Base-by-base conservation (phyloP, 1,140 invertebrate genomes). In the Radopholus similis region DNA sequence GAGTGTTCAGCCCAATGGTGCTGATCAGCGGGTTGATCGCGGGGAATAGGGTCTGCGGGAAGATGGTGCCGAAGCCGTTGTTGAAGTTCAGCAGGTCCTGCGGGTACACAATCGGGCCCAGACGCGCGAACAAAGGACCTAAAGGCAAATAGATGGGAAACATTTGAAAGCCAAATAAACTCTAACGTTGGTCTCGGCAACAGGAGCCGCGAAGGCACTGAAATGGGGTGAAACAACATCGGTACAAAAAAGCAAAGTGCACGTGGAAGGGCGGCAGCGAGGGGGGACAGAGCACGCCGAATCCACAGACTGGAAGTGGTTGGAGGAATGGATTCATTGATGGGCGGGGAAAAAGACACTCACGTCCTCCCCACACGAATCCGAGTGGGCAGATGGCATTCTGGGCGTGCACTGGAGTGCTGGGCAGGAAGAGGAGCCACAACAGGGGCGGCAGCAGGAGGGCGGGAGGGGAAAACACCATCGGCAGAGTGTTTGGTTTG, bases 101-200 rank as follows among this genome's bases (percentile, higher is more conserved):
- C 26, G 66, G 64, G 38, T 68, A 68, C 37, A 68, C 40, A 21
- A 40, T 68, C 21, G 66, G 66, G 0, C 58, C 63, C n/a, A 68
- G 63, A 56, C 66, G 66, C 9, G 49, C 47, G 9, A 32, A 13
- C 5, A 68, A n/a, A 26, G 66, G 66, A 35, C n/a, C n/a, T n/a
- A n/a, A n/a, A n/a, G n/a, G n/a, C n/a, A n/a, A n/a, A n/a, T n/a
- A n/a, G n/a, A n/a, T n/a, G n/a, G n/a, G n/a, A n/a, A n/a, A n/a
- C n/a, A n/a, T n/a, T n/a, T n/a, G n/a, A n/a, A n/a, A n/a, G n/a
- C n/a, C n/a, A n/a, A n/a, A n/a, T n/a, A n/a, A n/a, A n/a, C n/a
- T n/a, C n/a, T n/a, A n/a, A n/a, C 66, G 66, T 53, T 68, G 63
- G 38, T 68, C 66, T 9, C 66, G 62, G 28, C 66, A 62, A 34